phyloP scores from a whole-genome alignment of 2,888 invertebrate species.

The Agonum fuliginosum region DNA sequence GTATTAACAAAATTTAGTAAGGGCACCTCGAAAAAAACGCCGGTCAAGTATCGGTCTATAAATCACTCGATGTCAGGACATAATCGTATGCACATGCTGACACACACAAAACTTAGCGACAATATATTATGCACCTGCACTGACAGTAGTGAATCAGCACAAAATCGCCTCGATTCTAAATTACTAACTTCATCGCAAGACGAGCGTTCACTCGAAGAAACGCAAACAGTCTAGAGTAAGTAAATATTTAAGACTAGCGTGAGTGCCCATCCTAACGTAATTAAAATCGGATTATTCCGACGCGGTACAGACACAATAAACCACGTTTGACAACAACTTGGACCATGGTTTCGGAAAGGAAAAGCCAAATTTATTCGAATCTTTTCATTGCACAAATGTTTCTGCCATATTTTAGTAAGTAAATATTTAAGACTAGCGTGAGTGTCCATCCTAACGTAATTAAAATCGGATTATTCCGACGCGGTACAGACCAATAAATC shows the following conservation, averaged over 20 bases:
- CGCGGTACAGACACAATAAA: slow-evolving; percentile 32
- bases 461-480: neutral
- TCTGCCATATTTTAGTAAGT: no score
- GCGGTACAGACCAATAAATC: neutral
- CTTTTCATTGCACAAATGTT: no score
- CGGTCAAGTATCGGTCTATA: slow-evolving; percentile 26
- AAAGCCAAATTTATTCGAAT: no score
- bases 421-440: neutral
- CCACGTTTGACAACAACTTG: slow-evolving; percentile 47
- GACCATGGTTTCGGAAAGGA: no score
- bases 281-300: slow-evolving; percentile 45
- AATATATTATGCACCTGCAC: slow-evolving; percentile 48
- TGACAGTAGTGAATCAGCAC: slow-evolving; percentile 45
- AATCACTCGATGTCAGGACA: slow-evolving; percentile 31
- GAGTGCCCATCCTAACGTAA: slow-evolving; percentile 39
- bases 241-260: slow-evolving; percentile 36
- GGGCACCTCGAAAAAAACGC: slow-evolving; percentile 41
- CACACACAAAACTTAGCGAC: slow-evolving; percentile 35
- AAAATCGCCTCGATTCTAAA: slow-evolving; percentile 30
- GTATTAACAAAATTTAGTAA: slow-evolving; percentile 47
- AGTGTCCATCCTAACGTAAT: neutral
- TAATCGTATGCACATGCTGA: slow-evolving; percentile 49
- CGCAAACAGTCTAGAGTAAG: slow-evolving; percentile 26
- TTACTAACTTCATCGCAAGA: neutral
- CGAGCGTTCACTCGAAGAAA: neutral